Evolutionary conservation across 2,888 invertebrate genomes (phyloP).

Genomic region (Synergus japonicus): DNA sequence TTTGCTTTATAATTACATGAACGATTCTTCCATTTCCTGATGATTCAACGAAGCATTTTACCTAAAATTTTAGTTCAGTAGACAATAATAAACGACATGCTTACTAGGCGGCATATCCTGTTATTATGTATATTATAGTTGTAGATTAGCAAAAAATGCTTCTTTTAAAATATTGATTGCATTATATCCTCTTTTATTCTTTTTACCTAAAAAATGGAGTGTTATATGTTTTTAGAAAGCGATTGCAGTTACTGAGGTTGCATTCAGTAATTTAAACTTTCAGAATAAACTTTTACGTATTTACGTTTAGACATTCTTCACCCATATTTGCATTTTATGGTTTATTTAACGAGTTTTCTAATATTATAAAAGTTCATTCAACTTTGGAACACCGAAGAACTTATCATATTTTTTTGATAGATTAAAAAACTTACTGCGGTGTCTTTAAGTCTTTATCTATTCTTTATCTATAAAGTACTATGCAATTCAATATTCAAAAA

Average conservation of each 20-base stretch:
- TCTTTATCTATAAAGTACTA: too few relatives aligned
- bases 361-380: neutral
- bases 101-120: neutral
- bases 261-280: neutral
- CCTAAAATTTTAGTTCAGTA: neutral
- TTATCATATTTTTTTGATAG: too few relatives aligned
- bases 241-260: neutral
- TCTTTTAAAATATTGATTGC: neutral
- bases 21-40: neutral
- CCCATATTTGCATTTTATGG: neutral
- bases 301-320: neutral
- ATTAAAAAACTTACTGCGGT: too few relatives aligned
- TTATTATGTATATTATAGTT: neutral
- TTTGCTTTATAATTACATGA: neutral
- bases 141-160: neutral
- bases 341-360: neutral
- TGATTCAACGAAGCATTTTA: neutral
- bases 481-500: neutral
- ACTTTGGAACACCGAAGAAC: neutral
- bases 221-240: neutral
- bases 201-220: neutral
- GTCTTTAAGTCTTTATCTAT: too few relatives aligned
- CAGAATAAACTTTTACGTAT: neutral
- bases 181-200: neutral
- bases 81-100: slow-evolving; percentile 5